Base-by-base conservation (phyloP, 30 jellyfish, hydroid and myxozoan genomes). In the Cassiopea andromeda region DNA sequence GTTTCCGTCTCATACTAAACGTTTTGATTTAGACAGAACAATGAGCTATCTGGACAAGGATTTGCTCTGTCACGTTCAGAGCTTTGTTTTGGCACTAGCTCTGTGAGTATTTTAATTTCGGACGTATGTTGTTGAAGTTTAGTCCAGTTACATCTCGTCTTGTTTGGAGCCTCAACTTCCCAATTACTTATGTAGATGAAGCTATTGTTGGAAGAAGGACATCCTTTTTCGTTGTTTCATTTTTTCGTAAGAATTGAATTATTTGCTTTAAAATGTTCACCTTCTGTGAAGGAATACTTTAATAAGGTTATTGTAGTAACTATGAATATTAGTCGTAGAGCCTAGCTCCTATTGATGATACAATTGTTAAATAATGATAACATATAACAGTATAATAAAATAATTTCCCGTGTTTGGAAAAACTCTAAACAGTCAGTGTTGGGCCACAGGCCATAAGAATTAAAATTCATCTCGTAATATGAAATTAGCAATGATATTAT, bases 1-100 rank as follows among this genome's bases (percentile, higher is more conserved):
- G 91, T 71, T 46, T 72, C 27, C 54, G 44, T 46, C 13, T 83
- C 60, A 84, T 84, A 47, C 71, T 83, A 46, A 84, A 70, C 18
- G 59, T 83, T 69, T 71, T 83, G 71, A 44, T 72, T 72, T 69
- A 83, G 43, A 10, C 70, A 7, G 78, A 83, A 48, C 54, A 66
- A 70, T 73, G 59, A 69, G 67, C 77, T n/a, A 27, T 27, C 38
- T 75, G 17, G 47, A 44, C 27, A 38, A 1, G 68, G 66, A 75
- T 38, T 58, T 58, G 83, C 27, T 75, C 57, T 75, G 27, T 16
- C 27, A 6, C 27, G 69, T 38, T 58, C 1, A 10, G 68, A n/a
- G 83, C 7, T 75, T 18, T 50, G 27, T 18, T 46, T 0, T n/a
- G 58, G 19, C 57, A 43, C 12, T 43, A 43, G 19, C 38, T 72